phyloP scores from a whole-genome alignment of 2,888 invertebrate genomes.

The Helicoverpa assulta region DNA sequence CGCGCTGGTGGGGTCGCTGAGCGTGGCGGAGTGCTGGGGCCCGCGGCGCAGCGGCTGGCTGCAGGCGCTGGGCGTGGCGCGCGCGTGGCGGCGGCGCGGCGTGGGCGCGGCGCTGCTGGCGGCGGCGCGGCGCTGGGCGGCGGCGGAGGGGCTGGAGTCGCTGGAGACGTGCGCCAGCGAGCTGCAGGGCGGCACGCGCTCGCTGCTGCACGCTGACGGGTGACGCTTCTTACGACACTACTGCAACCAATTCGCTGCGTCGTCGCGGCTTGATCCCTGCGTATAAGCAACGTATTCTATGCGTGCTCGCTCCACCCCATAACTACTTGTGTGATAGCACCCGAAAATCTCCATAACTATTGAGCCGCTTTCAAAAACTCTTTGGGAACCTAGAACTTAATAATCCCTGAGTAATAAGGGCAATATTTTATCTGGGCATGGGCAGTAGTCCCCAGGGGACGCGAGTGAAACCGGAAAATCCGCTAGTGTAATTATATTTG shows the following conservation, averaged over 20 bases:
- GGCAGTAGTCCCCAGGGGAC: too few species aligned
- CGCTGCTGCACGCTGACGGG: slow-evolving; percentile 62
- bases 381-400: too few species aligned
- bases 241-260: too few species aligned
- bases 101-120: slow-evolving; percentile 60
- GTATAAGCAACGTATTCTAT: too few species aligned
- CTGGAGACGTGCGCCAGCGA: slow-evolving; percentile 54
- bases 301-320: too few species aligned
- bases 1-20: slow-evolving; percentile 72
- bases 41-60: slow-evolving; percentile 69
- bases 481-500: neutral
- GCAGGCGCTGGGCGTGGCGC: slow-evolving; percentile 67
- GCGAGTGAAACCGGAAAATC: too few species aligned
- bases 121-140: slow-evolving; percentile 47
- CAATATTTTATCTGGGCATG: too few species aligned
- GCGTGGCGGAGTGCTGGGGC: slow-evolving; percentile 69
- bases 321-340: too few species aligned
- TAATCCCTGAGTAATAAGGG: too few species aligned
- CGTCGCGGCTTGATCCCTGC: too few species aligned
- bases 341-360: too few species aligned
- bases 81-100: slow-evolving; percentile 62
- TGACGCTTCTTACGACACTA: neutral
- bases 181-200: slow-evolving; percentile 55
- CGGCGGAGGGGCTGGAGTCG: slow-evolving; percentile 47
- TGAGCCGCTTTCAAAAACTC: too few species aligned